These are phyloP conservation scores for Poeciliopsis turrubarensis DNA, from an alignment of 2,113 vertebrate genomes.

Conservation along the genomic window DNA sequence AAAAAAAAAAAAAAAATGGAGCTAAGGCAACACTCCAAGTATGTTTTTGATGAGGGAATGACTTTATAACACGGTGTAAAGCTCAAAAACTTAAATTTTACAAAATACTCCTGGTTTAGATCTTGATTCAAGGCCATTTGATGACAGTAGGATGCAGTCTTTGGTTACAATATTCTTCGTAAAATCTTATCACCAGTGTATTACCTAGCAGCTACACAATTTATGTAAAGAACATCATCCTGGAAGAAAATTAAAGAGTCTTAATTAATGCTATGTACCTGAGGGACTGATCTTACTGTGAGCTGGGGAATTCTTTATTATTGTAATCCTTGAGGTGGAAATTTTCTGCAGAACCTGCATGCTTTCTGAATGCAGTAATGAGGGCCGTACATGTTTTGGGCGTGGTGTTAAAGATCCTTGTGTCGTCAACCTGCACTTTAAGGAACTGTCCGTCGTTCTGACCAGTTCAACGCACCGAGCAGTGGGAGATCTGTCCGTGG, in stretches of 20 bases:
- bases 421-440: neutral
- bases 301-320: constrained; percentile 19
- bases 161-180: neutral
- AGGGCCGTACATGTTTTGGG: constrained; percentile 16
- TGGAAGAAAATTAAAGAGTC: neutral
- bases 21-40: too few species aligned
- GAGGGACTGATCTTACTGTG: constrained; percentile 18
- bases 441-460: constrained; percentile 56
- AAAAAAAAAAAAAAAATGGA: too few species aligned
- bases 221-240: neutral
- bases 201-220: neutral
- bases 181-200: neutral
- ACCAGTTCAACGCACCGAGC: constrained; percentile 3
- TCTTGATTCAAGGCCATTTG: neutral
- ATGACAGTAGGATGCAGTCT: neutral
- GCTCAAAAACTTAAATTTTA: too few species aligned
- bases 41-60: too few species aligned
- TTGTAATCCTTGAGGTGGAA: neutral
- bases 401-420: constrained; percentile 9
- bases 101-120: too few species aligned
- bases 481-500: constrained; percentile 51
- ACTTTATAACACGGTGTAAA: too few species aligned
- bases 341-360: constrained; percentile 17
- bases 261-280: neutral
- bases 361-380: constrained; percentile 26